These are phyloP conservation scores for Holacanthella duospinosa DNA, from an alignment of 2,888 invertebrate species.

Conservation along the genomic window DNA sequence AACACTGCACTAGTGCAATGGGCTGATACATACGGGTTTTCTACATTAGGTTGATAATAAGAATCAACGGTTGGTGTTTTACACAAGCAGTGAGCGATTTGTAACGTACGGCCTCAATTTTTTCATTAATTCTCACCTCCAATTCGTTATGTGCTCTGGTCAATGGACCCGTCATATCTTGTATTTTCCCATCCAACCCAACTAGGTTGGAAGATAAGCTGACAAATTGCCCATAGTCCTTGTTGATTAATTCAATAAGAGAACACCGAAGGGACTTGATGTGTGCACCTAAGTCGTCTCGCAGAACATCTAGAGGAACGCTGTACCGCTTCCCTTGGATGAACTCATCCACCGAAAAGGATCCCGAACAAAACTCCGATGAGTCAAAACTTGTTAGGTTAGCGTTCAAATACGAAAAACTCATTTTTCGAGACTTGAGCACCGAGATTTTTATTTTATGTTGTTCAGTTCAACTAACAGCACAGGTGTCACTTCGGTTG, in stretches of 20 bases:
- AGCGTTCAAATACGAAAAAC: not conserved
- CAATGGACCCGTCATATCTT: constrained; percentile 66
- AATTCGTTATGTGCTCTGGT: constrained; percentile 74
- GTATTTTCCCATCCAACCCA: constrained; percentile 77
- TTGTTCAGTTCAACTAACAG: too few relatives aligned
- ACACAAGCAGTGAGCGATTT: too few relatives aligned
- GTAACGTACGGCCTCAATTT: too few relatives aligned
- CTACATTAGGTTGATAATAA: too few relatives aligned
- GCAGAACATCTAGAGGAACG: constrained; percentile 67
- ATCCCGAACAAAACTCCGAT: constrained; percentile 46
- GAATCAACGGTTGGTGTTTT: too few relatives aligned
- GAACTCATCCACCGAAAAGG: constrained; percentile 88
- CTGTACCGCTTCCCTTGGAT: constrained; percentile 60
- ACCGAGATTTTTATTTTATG: too few relatives aligned
- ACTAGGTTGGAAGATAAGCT: constrained; percentile 90
- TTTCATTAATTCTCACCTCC: constrained; percentile 47
- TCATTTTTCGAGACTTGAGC: too few relatives aligned
- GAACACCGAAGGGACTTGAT: constrained; percentile 80
- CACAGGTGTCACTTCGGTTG: too few relatives aligned
- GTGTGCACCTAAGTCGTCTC: constrained; percentile 81
- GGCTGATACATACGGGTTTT: too few relatives aligned
- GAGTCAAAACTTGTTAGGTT: constrained; percentile 27
- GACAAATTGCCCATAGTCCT: constrained; percentile 95
- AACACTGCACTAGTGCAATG: too few relatives aligned
- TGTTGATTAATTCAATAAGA: constrained; percentile 94